Evolutionary conservation across 2,797 vertebrate species (phyloP), one percentile per base, ranked within the genome.

Genomic region (Brotogeris chrysoptera): DNA sequence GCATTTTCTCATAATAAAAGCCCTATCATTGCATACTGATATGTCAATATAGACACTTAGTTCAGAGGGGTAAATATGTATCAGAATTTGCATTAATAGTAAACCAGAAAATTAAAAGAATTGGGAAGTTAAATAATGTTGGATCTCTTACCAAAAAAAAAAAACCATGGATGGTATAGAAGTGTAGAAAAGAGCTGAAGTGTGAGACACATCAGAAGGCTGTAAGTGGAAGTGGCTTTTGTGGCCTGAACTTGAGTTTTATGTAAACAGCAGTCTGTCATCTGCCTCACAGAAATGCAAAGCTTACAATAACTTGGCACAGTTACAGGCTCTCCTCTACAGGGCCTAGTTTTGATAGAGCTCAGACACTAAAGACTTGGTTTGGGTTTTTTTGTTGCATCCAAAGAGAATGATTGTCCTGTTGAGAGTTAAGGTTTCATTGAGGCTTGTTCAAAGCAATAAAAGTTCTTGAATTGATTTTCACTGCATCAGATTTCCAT

Each of bases 221-320:
- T 88, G 9, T 73, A 80, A 90, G 76, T 95, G 65, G 80, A 92
- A 95, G 64, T 96, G 95, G 79, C 76, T 96, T 95, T 92, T 95
- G 92, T 93, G 91, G 91, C 91, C 81, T 92, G 27, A 91, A 41
- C 70, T 90, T 64, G 49, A 83, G 74, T 76, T 96, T 74, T 80
- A 34, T 85, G 30, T 93, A 94, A 96, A 80, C 83, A 86, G 44
- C 78, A 80, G 71, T 64, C 93, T 91, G 87, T 95, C 93, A 91
- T 84, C 74, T 92, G 76, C 70, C 82, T 96, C 55, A 7, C 76
- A 92, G 81, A 93, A 92, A 94, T 50, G 36, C 72, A 88, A 63
- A 64, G 46, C 65, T 81, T 72, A 39, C 0, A 82, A n/a, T 86
- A 81, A 74, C 38, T 91, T 96, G 88, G 88, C 86, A 85, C 61